Conservation (phyloP, 2,797 vertebrate genomes). For the Aselliscus stoliczkanus region DNA sequence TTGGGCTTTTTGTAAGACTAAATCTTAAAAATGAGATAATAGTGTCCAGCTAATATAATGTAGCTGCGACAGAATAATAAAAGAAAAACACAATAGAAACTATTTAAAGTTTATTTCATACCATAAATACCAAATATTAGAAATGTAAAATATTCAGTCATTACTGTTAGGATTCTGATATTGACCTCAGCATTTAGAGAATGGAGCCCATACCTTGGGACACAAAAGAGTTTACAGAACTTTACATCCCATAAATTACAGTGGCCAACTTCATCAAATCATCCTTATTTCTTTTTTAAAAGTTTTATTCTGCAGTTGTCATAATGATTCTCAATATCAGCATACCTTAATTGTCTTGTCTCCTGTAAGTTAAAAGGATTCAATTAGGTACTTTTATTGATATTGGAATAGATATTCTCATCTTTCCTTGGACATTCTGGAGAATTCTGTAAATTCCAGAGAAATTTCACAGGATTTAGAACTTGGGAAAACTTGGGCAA, state of each 20-base stretch:
- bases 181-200: not conserved
- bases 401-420: conserved; percentile 15
- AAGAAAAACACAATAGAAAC: not conserved
- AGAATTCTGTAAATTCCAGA: not conserved
- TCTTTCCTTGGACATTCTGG: conserved; percentile 61
- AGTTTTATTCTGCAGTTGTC: not conserved
- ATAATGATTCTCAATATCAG: not conserved
- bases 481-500: not conserved
- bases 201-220: not conserved
- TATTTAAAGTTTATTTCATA: conserved; percentile 17
- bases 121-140: not conserved
- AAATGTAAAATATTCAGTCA: not conserved
- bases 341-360: not conserved
- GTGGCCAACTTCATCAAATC: not conserved
- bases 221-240: not conserved
- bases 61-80: not conserved
- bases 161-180: not conserved
- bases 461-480: not conserved
- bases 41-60: not conserved
- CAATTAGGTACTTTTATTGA: not conserved
- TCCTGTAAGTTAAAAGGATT: not conserved
- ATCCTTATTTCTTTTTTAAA: not conserved
- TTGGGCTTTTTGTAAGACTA: conserved; percentile 15
- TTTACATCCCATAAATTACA: not conserved
- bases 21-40: conserved; percentile 20